Evolutionary conservation across 2,113 vertebrate genomes (phyloP).

Genomic region (Copsychus sechellarum): DNA sequence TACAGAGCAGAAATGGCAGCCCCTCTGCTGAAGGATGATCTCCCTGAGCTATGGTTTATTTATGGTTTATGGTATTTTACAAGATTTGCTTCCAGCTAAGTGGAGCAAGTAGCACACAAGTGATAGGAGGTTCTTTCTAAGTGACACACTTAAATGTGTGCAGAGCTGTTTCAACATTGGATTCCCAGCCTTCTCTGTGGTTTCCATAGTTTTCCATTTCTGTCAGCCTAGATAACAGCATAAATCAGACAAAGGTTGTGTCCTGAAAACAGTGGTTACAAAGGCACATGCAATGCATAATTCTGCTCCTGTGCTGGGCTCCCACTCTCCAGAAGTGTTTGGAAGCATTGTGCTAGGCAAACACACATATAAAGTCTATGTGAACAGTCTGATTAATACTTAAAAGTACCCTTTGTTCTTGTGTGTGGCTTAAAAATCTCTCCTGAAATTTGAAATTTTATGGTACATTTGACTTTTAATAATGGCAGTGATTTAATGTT

Average conservation of each 20-base stretch:
- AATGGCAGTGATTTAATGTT: not conserved
- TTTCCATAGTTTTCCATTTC: not conserved
- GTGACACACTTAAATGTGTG: not conserved
- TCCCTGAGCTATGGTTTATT: constrained; percentile 8
- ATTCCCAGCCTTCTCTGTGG: not conserved
- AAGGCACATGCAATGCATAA: rapidly evolving
- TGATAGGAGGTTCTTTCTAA: not conserved
- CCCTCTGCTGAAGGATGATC: not conserved
- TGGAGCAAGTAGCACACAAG: not conserved
- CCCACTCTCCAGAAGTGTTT: not conserved
- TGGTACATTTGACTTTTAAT: not conserved
- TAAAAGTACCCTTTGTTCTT: not conserved
- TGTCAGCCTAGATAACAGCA: not conserved
- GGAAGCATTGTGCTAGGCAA: not conserved
- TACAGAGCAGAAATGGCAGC: not conserved
- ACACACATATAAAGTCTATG: not conserved
- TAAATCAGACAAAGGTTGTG: not conserved
- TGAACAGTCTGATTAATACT: not conserved
- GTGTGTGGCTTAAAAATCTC: not conserved
- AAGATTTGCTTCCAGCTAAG: not conserved
- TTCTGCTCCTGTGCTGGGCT: not conserved
- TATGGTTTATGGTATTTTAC: not conserved
- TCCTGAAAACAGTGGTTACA: not conserved
- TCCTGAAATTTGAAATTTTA: not conserved
- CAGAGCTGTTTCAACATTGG: not conserved